Base-by-base conservation (phyloP, 2,797 vertebrate genomes). In the Acanthurus lineatus region DNA sequence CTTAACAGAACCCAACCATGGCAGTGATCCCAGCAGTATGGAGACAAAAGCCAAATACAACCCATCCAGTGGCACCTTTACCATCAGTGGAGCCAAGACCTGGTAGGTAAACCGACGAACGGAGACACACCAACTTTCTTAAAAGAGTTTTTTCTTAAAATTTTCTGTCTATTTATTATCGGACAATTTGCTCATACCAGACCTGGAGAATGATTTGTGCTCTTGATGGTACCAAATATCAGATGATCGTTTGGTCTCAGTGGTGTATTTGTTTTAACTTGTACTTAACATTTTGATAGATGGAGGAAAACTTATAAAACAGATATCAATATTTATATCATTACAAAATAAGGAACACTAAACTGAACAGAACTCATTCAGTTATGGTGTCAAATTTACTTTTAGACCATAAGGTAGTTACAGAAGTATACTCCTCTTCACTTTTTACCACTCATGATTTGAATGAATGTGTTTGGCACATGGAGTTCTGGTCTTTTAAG, bases 1-100 rank as follows among this genome's bases (percentile, higher is more conserved):
- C 15, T 92, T 98, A 79, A 97, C 97, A 0, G 97, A 98, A 75
- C 97, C 97, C 48, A 97, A 98, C 91, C 96, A 97, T 0, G 97
- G 97, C 66, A 97, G 97, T 57, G 97, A 97, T 77, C 96, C 97
- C 0, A 84, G 95, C 47, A 40, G 96, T 66, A 97, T 98, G 97
- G 97, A 97, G 88, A 97, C 97, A 9, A 95, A 92, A 79, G 97
- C 97, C 15, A 90, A 81, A 53, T 94, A 95, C 88, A 97, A 97
- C 85, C 82, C 95, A 0, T 94, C 94, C 64, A 95, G 93, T 81
- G 93, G 92, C 52, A 97, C 93, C 69, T 98, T 96, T 88, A 94
- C 89, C 48, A 92, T 98, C 71, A 96, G 86, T 2, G 97, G 97
- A 73, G 90, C 97, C 79, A 98, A 98, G 89, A 97, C 96, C 65